These are phyloP conservation scores for Entosphenus tridentatus DNA, from an alignment of 2,113 vertebrate species.

Conservation along the genomic window DNA sequence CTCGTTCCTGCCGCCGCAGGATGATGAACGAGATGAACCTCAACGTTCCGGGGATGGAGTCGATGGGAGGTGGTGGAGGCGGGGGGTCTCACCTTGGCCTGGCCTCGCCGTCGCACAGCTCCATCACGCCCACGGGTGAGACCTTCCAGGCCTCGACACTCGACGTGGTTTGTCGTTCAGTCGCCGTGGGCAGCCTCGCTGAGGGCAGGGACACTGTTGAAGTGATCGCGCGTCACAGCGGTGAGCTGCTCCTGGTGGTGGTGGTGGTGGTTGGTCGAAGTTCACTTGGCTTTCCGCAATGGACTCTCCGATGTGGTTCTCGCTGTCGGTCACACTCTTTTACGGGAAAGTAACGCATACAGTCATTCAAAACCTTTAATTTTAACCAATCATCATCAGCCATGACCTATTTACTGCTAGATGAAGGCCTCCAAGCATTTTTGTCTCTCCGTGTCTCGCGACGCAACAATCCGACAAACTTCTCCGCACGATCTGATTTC, in stretches of 20 bases:
- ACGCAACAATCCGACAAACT: too few relatives aligned
- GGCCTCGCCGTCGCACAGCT: slow-evolving; percentile 62
- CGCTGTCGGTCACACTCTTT: too few relatives aligned
- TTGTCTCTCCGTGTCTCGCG: too few relatives aligned
- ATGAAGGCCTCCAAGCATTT: too few relatives aligned
- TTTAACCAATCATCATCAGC: too few relatives aligned
- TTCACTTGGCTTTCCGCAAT: neutral
- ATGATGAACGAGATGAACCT: slow-evolving; percentile 91
- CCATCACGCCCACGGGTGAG: slow-evolving; percentile 58
- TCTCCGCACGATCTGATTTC: too few relatives aligned
- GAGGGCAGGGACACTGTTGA: too few relatives aligned
- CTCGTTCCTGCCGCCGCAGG: too few relatives aligned
- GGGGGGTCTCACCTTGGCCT: slow-evolving; percentile 54
- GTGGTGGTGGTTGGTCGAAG: neutral
- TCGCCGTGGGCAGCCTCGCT: neutral
- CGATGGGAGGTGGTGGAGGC: slow-evolving; percentile 41
- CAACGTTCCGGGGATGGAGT: slow-evolving; percentile 90
- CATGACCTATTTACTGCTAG: too few relatives aligned
- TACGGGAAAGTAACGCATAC: too few relatives aligned
- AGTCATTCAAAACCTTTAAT: too few relatives aligned
- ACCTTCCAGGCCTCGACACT: neutral
- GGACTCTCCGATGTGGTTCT: neutral
- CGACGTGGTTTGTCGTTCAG: neutral
- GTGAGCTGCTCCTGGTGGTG: neutral
- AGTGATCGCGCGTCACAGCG: neutral